Percentiles rank a stretch among this genome's conserved stretches.
phyloP scores from a whole-genome alignment of 2,797 vertebrate genomes.

The Acanthopagrus latus region DNA sequence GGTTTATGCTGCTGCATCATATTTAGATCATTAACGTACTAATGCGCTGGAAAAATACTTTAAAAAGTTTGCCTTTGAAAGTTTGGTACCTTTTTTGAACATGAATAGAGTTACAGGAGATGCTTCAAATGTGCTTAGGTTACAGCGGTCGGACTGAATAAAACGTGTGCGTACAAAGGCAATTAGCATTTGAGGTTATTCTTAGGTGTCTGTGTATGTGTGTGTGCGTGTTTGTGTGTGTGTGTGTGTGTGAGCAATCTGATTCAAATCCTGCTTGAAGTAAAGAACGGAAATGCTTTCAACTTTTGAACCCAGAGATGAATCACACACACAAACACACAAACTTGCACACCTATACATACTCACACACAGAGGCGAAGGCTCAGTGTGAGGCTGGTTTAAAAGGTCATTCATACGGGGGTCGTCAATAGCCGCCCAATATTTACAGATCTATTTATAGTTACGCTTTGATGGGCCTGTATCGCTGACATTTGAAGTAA shows the following conservation, averaged over 20 bases:
- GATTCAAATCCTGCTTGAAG: slow-evolving; percentile 27
- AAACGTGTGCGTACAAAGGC: slow-evolving; percentile 41
- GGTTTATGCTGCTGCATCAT: slow-evolving; percentile 11
- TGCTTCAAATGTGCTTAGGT: slow-evolving; percentile 47
- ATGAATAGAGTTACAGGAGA: slow-evolving; percentile 51
- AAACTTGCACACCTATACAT: not conserved
- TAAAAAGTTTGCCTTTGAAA: slow-evolving; percentile 24
- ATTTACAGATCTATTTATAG: slow-evolving; percentile 55
- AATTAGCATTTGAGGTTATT: slow-evolving; percentile 56
- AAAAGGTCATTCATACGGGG: slow-evolving; percentile 37
- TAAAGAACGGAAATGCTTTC: slow-evolving; percentile 48
- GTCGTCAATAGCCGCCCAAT: slow-evolving; percentile 55
- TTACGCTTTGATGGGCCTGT: slow-evolving; percentile 46
- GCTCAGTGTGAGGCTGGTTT: slow-evolving; percentile 7
- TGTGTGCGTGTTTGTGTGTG: slow-evolving; percentile 3
- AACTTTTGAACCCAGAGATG: slow-evolving; percentile 31
- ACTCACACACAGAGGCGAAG: slow-evolving; percentile 10
- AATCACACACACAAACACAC: slow-evolving; percentile 27
- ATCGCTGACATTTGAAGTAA: slow-evolving; percentile 68
- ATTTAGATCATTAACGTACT: slow-evolving; percentile 39
- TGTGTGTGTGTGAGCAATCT: slow-evolving; percentile 7
- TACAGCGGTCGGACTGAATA: slow-evolving; percentile 49
- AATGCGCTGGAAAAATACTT: slow-evolving; percentile 45
- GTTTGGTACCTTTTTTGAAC: slow-evolving; percentile 29
- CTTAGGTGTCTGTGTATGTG: slow-evolving; percentile 6